Percentiles rank a stretch among this genome's conserved stretches.
Evolutionary conservation across 2,888 invertebrate genomes (phyloP).

Genomic region (Belgica antarctica): DNA sequence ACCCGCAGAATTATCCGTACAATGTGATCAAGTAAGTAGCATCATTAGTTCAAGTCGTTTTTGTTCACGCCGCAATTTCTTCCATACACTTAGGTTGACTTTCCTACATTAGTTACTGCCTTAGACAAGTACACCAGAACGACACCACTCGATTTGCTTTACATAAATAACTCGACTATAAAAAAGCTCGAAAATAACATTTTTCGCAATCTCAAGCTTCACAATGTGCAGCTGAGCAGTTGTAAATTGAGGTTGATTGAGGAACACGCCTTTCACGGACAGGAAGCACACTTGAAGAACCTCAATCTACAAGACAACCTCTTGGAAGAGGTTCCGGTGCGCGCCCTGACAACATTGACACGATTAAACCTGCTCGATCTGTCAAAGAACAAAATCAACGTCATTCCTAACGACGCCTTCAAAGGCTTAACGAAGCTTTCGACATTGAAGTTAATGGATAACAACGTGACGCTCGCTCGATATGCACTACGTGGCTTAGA

Average conservation of each 20-base stretch:
- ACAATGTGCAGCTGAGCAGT: slow-evolving; percentile 81
- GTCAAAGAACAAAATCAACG: slow-evolving; percentile 74
- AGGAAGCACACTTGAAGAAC: slow-evolving; percentile 76
- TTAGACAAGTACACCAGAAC: slow-evolving; percentile 67
- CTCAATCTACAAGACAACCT: slow-evolving; percentile 83
- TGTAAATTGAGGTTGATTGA: slow-evolving; percentile 72
- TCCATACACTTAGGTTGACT: slow-evolving; percentile 63
- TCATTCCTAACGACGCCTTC: slow-evolving; percentile 74
- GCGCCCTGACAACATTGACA: slow-evolving; percentile 65
- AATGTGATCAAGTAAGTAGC: slow-evolving; percentile 73
- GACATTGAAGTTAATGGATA: slow-evolving; percentile 82
- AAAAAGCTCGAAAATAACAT: slow-evolving; percentile 65
- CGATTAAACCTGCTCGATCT: slow-evolving; percentile 78
- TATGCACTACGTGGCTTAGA: slow-evolving; percentile 78
- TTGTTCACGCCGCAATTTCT: slow-evolving; percentile 21
- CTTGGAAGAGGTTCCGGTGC: slow-evolving; percentile 73
- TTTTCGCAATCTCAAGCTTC: slow-evolving; percentile 68
- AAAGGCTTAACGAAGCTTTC: slow-evolving; percentile 68
- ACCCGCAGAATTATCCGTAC: slow-evolving; percentile 85
- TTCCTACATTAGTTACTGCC: slow-evolving; percentile 69
- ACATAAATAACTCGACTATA: slow-evolving; percentile 84
- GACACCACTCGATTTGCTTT: slow-evolving; percentile 75
- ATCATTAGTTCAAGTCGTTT: background rate
- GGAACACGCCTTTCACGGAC: slow-evolving; percentile 75
- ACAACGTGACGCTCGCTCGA: slow-evolving; percentile 71